Evolutionary conservation across 2,888 invertebrate genomes (phyloP), one percentile per base, ranked within the genome.

Genomic region (Lucinisca nassula): DNA sequence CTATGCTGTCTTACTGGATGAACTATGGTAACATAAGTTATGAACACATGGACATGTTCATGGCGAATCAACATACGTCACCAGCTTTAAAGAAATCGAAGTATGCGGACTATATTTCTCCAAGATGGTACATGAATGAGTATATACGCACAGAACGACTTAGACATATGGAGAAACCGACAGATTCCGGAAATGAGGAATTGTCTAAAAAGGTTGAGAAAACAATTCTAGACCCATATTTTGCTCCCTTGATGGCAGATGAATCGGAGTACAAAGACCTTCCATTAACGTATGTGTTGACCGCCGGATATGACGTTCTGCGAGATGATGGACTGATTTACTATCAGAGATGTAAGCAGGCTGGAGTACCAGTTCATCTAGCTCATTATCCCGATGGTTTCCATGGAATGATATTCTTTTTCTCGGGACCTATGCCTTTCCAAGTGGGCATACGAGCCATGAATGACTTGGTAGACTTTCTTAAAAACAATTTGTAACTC

Each of bases 301-400:
- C 96, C 0, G 95, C 95, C 70, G 95, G 96, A 87, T 96, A 95
- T 90, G 96, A 96, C 90, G 94, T 96, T 1, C 90, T 96, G 10
- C 89, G 96, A 6, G 96, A 96, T 82, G 96, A 96, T 75, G 95
- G 95, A 4, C 70, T 95, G 8, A 93, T 96, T 79, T 96, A 96
- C 85, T 95, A 94, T 10, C 90, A 94, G 81, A 84, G 96, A 73
- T 89, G 96, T 82, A 87, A 92, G 77, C 91, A 87, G 27, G 92
- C 91, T 10, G 94, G 94, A 0, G 95, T 95, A n/a, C 90, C 91
- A 21, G 95, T 94, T 0, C 91, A 92, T 6, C 88, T 91, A 17
- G 91, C 93, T 17, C 94, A 95, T 77, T 92, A 94, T 55, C 76
- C 87, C 24, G 92, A 93, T 3, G 94, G 92, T 0, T 94, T 94